A percentile compares a stretch with the other conserved stretches of the same genome.
Conservation (phyloP, 1,140 invertebrate genomes). For the Branchinecta lynchi region DNA sequence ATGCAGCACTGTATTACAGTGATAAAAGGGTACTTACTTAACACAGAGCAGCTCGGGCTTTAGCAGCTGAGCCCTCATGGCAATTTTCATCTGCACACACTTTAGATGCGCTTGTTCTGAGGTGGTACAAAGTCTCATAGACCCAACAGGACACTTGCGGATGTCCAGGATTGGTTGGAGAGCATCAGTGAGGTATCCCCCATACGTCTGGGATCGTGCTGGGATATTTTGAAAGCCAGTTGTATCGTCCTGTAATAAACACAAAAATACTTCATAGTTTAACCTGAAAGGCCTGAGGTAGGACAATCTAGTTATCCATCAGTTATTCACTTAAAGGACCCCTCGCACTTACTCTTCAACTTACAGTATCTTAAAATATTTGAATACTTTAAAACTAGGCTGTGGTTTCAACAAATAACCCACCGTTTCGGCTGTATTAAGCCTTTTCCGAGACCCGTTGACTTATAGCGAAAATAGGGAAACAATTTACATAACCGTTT, state of each 20-base stretch:
- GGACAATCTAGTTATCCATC: no score
- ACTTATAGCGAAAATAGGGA: no score
- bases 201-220: constrained; percentile 44
- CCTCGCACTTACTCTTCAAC: no score
- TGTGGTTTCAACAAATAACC: no score
- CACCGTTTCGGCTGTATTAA: no score
- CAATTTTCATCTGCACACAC: constrained; percentile 81
- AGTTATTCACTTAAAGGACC: no score
- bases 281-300: no score
- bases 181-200: constrained; percentile 41
- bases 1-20: no score
- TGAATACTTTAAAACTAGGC: no score
- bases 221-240: constrained; percentile 41
- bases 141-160: constrained; percentile 56
- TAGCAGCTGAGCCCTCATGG: constrained; percentile 65
- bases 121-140: constrained; percentile 72
- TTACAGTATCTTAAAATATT: no score
- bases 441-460: no score
- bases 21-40: constrained; percentile 26
- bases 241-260: constrained; percentile 46
- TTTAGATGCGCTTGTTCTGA: constrained; percentile 78
- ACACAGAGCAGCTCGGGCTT: constrained; percentile 77
- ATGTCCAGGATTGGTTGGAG: constrained; percentile 52
- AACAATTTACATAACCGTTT: no score
- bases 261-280: constrained; percentile 14